Conservation (phyloP, 2,797 vertebrate genomes). For the Gallinago solitaria region DNA sequence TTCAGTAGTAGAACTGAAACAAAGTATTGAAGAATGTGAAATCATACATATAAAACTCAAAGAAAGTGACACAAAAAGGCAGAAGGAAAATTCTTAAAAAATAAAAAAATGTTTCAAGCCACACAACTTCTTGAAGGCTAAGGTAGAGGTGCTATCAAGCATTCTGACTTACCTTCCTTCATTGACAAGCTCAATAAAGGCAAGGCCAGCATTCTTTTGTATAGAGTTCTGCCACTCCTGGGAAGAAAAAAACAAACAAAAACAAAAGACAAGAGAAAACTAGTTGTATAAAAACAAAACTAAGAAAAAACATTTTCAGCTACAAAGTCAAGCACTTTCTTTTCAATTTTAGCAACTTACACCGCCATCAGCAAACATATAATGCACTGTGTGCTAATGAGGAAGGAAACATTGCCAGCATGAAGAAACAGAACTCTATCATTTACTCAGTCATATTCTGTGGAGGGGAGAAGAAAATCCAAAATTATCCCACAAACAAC, state of each 20-base stretch:
- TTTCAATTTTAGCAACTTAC: conserved; percentile 41
- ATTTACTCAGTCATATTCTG: neutral
- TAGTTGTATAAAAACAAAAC: neutral
- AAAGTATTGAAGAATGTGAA: neutral
- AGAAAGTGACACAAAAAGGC: neutral
- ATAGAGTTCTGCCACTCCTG: conserved; percentile 98
- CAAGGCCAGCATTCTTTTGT: conserved; percentile 94
- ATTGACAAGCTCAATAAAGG: conserved; percentile 94
- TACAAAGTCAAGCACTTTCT: conserved; percentile 47
- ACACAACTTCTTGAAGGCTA: neutral
- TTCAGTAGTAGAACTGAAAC: neutral
- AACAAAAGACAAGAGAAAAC: neutral
- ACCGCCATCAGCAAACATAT: neutral
- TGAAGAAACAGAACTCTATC: neutral
- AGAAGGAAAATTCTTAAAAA: neutral
- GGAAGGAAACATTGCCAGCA: neutral
- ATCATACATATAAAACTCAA: neutral
- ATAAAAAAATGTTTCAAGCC: neutral
- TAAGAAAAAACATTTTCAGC: neutral
- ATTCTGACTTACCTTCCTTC: conserved; percentile 86
- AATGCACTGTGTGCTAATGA: neutral
- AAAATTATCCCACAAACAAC: neutral
- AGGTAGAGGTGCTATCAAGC: neutral
- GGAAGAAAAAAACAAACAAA: neutral
- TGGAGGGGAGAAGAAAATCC: neutral